phyloP scores from a whole-genome alignment of 2,113 vertebrate genomes.

The Scophthalmus maximus region DNA sequence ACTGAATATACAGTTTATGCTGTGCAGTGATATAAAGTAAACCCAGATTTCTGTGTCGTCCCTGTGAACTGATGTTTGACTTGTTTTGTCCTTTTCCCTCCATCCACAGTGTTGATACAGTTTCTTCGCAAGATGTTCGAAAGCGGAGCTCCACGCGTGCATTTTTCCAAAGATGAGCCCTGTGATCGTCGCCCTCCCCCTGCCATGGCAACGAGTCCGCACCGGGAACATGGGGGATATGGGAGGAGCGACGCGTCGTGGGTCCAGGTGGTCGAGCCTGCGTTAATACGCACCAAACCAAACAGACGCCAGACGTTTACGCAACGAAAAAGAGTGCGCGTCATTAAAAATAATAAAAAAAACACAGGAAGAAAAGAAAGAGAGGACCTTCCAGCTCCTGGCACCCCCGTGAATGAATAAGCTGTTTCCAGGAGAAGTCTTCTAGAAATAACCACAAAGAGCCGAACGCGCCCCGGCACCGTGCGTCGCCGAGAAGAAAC shows the following conservation, averaged over 20 bases:
- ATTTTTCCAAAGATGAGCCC: conserved; percentile 45
- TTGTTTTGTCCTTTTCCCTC: neutral
- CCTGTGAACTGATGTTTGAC: neutral
- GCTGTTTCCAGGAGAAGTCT: conserved; percentile 12
- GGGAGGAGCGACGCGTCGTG: conserved; percentile 70
- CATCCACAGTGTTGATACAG: neutral
- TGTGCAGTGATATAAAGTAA: no score
- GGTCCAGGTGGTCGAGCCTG: conserved; percentile 73
- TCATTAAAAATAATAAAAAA: conserved; percentile 9
- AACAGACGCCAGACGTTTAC: conserved; percentile 32
- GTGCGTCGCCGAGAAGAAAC: conserved; percentile 46
- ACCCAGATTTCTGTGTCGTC: no score
- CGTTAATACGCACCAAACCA: conserved; percentile 63
- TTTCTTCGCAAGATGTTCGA: no score
- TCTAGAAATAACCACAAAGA: conserved; percentile 23
- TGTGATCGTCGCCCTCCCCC: neutral
- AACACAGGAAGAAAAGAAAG: no score
- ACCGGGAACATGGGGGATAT: neutral
- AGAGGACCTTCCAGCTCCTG: neutral
- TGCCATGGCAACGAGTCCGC: neutral
- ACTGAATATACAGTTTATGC: no score
- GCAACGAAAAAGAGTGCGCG: conserved; percentile 20
- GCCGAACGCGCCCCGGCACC: conserved; percentile 10
- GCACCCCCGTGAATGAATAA: conserved; percentile 41
- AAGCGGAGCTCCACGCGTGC: neutral